Conservation (phyloP, 2,113 vertebrate genomes). For the Dolichotis patagonum region DNA sequence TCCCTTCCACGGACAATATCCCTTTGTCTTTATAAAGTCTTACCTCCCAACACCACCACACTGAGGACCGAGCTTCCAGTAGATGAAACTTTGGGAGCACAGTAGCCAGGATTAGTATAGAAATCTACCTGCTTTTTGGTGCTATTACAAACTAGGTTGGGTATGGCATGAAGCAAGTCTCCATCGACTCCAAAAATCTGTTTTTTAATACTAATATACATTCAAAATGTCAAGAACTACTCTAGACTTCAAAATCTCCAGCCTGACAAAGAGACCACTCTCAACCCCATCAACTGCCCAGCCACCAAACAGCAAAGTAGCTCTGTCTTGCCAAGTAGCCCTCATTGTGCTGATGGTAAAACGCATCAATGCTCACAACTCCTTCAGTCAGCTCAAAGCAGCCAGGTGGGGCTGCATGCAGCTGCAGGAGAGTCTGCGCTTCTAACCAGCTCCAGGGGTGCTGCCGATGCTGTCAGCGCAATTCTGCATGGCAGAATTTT, state of each 20-base stretch:
- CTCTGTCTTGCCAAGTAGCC: background rate
- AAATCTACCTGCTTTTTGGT: background rate
- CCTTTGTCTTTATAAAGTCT: background rate
- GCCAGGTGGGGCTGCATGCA: no score
- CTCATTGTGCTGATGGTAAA: background rate
- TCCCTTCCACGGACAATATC: background rate
- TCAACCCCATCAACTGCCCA: background rate
- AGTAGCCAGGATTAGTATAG: background rate
- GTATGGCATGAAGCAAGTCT: background rate
- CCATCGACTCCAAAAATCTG: background rate
- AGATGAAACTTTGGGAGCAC: background rate
- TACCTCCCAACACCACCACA: background rate
- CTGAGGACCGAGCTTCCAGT: background rate
- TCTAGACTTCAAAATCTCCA: background rate
- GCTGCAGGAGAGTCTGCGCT: background rate
- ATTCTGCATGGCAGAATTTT: background rate
- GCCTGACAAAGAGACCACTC: background rate
- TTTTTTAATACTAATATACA: background rate
- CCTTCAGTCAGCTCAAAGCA: background rate
- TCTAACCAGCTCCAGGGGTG: background rate
- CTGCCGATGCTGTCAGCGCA: no score
- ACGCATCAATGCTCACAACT: background rate
- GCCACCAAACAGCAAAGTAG: background rate
- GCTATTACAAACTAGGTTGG: background rate
- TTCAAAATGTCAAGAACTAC: background rate